Conservation (phyloP, 2,113 vertebrate species). For the Erinaceus europaeus region DNA sequence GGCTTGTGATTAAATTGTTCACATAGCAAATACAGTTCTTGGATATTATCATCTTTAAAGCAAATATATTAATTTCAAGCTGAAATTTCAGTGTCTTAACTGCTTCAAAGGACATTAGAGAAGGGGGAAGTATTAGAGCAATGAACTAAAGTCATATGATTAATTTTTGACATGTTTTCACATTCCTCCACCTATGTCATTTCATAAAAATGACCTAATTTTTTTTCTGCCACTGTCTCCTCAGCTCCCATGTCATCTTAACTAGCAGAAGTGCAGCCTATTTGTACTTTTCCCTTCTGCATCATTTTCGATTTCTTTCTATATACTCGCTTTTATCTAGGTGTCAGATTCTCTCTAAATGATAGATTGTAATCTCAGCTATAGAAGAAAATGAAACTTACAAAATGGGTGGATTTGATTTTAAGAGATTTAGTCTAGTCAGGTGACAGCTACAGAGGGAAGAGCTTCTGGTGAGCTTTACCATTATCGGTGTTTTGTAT, state of each 20-base stretch:
- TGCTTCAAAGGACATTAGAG: neutral
- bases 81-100: neutral
- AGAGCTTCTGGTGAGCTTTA: neutral
- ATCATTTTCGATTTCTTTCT: constrained; percentile 66
- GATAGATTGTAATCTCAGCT: constrained; percentile 70
- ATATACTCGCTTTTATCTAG: constrained; percentile 71
- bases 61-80: constrained; percentile 16
- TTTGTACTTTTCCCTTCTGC: constrained; percentile 50
- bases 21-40: neutral
- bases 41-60: constrained; percentile 8
- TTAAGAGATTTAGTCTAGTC: constrained; percentile 37
- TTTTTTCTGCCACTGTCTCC: neutral
- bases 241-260: constrained; percentile 56
- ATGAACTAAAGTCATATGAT: constrained; percentile 17
- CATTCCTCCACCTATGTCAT: neutral
- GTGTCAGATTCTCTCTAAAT: constrained; percentile 67
- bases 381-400: constrained; percentile 54
- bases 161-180: constrained; percentile 45
- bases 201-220: constrained; percentile 60
- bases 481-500: neutral
- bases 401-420: constrained; percentile 68
- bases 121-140: constrained; percentile 5
- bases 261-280: constrained; percentile 52
- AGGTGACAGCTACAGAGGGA: neutral
- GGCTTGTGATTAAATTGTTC: constrained; percentile 4